Evolutionary conservation across 2,797 vertebrate genomes (phyloP).

Genomic region (Otolemur crassicaudatus): DNA sequence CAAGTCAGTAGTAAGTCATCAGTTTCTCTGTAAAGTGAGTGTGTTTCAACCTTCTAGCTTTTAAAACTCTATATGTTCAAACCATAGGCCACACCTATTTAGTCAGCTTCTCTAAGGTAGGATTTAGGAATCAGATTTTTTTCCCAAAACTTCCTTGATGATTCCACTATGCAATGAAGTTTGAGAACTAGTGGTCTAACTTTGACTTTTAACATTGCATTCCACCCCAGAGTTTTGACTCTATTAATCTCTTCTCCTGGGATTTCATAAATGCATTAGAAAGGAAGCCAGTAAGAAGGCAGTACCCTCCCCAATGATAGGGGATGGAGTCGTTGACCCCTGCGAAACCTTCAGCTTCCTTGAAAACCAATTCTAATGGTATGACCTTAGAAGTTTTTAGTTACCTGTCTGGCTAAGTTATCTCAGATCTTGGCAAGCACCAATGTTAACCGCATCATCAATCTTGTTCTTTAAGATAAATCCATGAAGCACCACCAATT

Average conservation of each 20-base stretch:
- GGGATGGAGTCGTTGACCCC: neutral
- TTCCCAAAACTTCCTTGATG: neutral
- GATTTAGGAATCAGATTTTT: neutral
- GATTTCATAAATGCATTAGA: neutral
- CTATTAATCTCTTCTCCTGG: neutral
- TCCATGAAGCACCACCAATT: neutral
- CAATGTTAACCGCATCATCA: neutral
- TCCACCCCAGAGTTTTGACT: neutral
- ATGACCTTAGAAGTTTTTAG: neutral
- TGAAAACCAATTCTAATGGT: neutral
- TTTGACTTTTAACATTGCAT: neutral
- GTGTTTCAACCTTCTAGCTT: neutral
- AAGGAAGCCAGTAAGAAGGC: neutral
- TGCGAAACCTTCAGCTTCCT: neutral
- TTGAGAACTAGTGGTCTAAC: neutral
- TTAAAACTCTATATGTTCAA: neutral
- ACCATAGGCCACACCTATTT: neutral
- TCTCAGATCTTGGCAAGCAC: neutral
- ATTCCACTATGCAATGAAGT: neutral
- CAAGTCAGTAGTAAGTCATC: neutral
- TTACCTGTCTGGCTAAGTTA: neutral
- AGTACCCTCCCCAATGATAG: no score
- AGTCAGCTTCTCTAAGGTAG: neutral
- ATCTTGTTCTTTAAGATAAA: constrained; percentile 40
- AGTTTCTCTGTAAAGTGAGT: constrained; percentile 31